Percentiles rank a stretch among this genome's conserved stretches.
Conservation (phyloP, 2,113 vertebrate species). For the Craseonycteris thonglongyai region DNA sequence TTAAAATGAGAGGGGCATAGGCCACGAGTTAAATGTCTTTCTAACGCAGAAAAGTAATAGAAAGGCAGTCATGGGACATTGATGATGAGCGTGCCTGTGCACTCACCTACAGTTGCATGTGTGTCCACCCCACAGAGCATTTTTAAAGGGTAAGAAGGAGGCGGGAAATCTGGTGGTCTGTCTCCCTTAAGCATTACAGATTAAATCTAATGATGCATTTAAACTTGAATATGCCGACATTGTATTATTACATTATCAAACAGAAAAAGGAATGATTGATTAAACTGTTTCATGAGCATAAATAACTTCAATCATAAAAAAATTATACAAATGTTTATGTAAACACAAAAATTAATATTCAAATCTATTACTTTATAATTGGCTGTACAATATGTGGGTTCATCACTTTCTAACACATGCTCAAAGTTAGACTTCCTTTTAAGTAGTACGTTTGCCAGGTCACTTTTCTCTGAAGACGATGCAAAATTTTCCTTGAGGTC, state of each 20-base stretch:
- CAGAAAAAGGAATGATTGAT: background rate
- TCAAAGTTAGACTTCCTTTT: background rate
- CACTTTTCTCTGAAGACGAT: background rate
- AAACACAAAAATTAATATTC: background rate
- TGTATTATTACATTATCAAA: background rate
- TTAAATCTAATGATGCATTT: background rate
- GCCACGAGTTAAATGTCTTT: background rate
- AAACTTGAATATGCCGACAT: background rate
- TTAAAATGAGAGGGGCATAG: background rate
- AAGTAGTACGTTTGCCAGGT: background rate
- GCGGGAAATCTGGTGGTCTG: background rate
- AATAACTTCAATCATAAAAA: background rate
- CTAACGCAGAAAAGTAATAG: background rate
- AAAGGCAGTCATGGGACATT: background rate
- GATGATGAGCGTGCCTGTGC: background rate
- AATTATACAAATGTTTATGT: background rate
- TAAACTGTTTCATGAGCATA: background rate
- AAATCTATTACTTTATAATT: background rate
- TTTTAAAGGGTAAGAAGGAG: background rate
- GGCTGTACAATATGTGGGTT: background rate
- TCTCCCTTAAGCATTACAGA: background rate
- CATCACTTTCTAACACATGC: background rate
- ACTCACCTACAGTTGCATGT: accelerated
- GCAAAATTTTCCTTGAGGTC: background rate
- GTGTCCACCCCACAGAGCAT: background rate